Evolutionary conservation across 2,797 vertebrate species (phyloP).

Genomic region (Clarias laeviceps): DNA sequence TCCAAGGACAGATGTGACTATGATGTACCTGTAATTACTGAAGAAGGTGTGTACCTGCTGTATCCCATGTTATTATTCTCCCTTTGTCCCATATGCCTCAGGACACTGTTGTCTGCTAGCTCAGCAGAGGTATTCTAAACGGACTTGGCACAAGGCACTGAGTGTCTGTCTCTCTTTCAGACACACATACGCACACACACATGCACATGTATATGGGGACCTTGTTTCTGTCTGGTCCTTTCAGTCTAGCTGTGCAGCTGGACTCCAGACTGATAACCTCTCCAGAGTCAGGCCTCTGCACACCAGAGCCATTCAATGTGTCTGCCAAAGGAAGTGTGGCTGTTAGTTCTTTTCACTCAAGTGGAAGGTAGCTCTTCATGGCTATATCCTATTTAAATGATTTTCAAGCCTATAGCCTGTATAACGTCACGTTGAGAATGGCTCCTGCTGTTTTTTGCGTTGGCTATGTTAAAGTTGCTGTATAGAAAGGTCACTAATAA

Average conservation of each 20-base stretch:
- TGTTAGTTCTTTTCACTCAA: constrained; percentile 34
- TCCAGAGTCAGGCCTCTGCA: constrained; percentile 29
- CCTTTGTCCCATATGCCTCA: background rate
- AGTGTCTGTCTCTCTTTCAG: constrained; percentile 4
- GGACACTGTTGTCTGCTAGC: constrained; percentile 25
- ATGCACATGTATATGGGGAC: constrained; percentile 18
- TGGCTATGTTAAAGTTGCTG: background rate
- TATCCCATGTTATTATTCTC: background rate
- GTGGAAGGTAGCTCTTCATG: constrained; percentile 45
- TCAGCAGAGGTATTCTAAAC: constrained; percentile 40
- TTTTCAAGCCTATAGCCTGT: background rate
- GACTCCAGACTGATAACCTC: constrained; percentile 33
- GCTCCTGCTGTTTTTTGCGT: background rate
- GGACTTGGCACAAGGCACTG: constrained; percentile 23
- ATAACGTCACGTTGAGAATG: background rate
- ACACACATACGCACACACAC: background rate
- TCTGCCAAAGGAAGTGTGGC: constrained; percentile 42
- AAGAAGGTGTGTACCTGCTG: constrained; percentile 1
- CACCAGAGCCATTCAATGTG: constrained; percentile 42
- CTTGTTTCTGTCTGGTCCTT: constrained; percentile 44
- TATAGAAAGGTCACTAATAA: constrained; percentile 17
- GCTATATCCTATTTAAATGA: background rate
- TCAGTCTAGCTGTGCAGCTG: constrained; percentile 35
- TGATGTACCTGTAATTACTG: constrained; percentile 11
- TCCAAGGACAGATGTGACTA: background rate